Evolutionary conservation across 1,140 invertebrate species (phyloP).

Genomic region (Tetragnatha versicolor): DNA sequence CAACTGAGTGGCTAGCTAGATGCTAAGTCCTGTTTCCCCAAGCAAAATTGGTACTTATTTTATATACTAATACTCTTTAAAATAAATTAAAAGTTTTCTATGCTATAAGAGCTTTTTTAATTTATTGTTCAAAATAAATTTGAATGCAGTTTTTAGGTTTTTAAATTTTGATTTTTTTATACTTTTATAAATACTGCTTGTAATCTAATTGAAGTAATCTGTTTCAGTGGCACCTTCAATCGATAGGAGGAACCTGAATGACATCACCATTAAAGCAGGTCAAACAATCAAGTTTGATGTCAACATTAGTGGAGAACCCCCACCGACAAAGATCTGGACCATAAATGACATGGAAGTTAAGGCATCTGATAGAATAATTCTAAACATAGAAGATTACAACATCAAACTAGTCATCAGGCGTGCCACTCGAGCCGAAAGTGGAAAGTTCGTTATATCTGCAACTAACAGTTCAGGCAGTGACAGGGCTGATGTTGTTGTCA

Average conservation of each 20-base stretch:
- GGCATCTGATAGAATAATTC: constrained; percentile 62
- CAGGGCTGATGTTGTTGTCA: constrained; percentile 88
- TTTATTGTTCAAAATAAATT: too few relatives aligned
- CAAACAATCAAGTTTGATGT: constrained; percentile 91
- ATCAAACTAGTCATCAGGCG: constrained; percentile 86
- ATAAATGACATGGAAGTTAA: constrained; percentile 67
- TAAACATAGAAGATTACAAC: constrained; percentile 86
- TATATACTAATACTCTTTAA: too few relatives aligned
- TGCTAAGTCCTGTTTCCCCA: too few relatives aligned
- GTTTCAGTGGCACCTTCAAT: constrained; percentile 88
- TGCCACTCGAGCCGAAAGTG: constrained; percentile 86
- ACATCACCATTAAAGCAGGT: constrained; percentile 88
- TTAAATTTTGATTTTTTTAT: too few relatives aligned
- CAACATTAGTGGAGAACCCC: constrained; percentile 88
- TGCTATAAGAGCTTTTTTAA: too few relatives aligned
- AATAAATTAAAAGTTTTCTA: too few relatives aligned
- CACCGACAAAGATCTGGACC: constrained; percentile 89
- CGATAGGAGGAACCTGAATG: constrained; percentile 86
- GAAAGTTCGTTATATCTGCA: constrained; percentile 88
- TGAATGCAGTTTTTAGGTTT: too few relatives aligned
- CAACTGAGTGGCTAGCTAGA: too few relatives aligned
- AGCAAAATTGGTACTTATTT: too few relatives aligned
- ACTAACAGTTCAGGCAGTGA: constrained; percentile 95
- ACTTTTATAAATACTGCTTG: too few relatives aligned
- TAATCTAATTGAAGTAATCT: too few relatives aligned